Base-by-base conservation (phyloP, 2,797 vertebrate species). In the Euthynnus affinis region DNA sequence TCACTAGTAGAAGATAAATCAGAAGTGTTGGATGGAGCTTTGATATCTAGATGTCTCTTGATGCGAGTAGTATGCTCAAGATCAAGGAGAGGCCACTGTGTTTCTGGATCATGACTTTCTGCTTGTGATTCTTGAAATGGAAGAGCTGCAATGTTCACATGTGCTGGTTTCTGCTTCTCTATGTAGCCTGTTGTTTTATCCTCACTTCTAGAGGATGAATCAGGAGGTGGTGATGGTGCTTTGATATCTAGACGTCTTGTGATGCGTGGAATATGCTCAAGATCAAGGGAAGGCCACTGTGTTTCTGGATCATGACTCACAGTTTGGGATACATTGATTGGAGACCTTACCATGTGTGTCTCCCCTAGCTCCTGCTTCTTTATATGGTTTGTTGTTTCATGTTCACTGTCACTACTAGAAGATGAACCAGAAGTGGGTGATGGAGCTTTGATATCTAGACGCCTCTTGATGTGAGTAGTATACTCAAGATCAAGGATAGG, bases 171-270 rank as follows among this genome's bases (percentile, higher is more conserved):
- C 42, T 27, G 44, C 12, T 55, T 65, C n/a, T 44, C 3, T 18
- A 18, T 15, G 2, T 37, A 6, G 15, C 10, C 0, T 15, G 3
- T 48, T n/a, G 46, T 57, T 73, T 82, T 68, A 60, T 87, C 58
- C 2, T 86, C 73, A 72, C 83, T 89, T 23, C 64, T 79, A 25
- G 78, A 86, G n/a, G 77, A 88, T 61, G 80, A 86, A 9, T 74
- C 12, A 48, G 76, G 46, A 8, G 13, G 4, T 2, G 3, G 7
- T 60, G 83, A 59, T 37, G 20, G 15, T 51, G 40, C 56, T 51
- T 82, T 85, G 25, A 87, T 56, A 73, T 89, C 87, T 0, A 82
- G 17, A 75, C 17, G 74, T 20, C 23, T 86, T 51, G 86, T 90
- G 37, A 87, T 3, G 0, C 6, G 5, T 7, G 23, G 42, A 0